Percentiles rank a stretch among this genome's conserved stretches.
Conservation (phyloP, 2,113 vertebrate genomes). For the Himantopus leucocephalus region DNA sequence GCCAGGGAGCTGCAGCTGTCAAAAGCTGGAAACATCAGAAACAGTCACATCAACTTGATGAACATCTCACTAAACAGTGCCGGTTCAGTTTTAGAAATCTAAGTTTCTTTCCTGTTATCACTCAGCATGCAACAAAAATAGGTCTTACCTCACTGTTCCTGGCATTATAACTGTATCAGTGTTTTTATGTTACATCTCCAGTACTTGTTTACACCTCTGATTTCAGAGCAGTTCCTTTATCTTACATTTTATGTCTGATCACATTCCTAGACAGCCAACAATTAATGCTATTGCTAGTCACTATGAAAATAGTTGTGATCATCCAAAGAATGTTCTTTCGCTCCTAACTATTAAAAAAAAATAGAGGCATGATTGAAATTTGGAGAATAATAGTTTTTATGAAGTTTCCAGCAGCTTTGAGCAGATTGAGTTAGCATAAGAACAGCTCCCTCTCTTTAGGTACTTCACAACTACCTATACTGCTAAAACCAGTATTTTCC, state of each 20-base stretch:
- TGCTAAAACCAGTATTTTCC: background rate
- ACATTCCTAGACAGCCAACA: background rate
- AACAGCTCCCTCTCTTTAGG: background rate
- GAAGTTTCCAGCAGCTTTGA: background rate
- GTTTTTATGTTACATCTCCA: background rate
- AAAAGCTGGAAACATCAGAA: background rate
- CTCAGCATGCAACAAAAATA: background rate
- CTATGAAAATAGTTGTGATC: background rate
- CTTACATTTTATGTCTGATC: background rate
- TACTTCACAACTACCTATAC: background rate
- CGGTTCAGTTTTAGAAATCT: background rate
- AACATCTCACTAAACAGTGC: background rate
- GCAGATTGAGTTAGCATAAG: background rate
- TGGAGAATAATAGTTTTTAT: background rate
- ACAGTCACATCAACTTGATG: background rate
- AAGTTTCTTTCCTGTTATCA: background rate
- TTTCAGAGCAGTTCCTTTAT: background rate
- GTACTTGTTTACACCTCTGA: background rate
- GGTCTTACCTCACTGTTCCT: background rate
- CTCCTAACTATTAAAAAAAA: background rate
- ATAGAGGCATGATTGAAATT: background rate
- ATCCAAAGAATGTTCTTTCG: background rate
- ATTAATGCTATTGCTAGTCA: background rate
- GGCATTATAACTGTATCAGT: background rate
- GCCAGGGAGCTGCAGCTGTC: background rate